These are phyloP conservation scores for Ceratotherium simum DNA, from an alignment of 2,113 vertebrate genomes.

Conservation along the genomic window DNA sequence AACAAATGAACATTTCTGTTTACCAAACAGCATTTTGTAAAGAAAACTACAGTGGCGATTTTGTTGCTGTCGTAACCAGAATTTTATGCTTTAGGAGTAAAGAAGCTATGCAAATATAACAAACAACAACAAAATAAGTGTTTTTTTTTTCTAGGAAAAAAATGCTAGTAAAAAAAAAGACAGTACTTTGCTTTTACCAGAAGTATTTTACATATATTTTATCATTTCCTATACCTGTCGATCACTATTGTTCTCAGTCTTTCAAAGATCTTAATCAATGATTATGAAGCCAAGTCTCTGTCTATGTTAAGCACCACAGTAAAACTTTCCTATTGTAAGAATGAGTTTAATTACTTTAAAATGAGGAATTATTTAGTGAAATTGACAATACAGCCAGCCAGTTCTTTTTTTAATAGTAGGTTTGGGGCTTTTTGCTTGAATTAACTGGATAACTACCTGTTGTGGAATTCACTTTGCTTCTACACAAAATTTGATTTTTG, in stretches of 20 bases:
- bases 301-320: background rate
- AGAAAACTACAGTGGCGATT: constrained; percentile 1
- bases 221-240: background rate
- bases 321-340: background rate
- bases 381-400: background rate
- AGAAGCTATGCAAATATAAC: background rate
- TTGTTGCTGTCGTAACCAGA: constrained; percentile 26
- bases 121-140: background rate
- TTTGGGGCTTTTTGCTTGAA: constrained; percentile 40
- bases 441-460: background rate
- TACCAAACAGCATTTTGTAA: constrained; percentile 46
- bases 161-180: background rate
- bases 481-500: constrained; percentile 17
- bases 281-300: background rate
- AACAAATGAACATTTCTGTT: constrained; percentile 60
- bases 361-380: constrained; percentile 34
- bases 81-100: constrained; percentile 47
- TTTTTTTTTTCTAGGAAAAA: background rate
- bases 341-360: constrained; percentile 43
- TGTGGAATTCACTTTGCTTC: constrained; percentile 1
- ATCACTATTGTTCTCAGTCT: background rate
- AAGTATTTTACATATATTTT: background rate
- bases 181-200: background rate
- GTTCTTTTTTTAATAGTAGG: constrained; percentile 38
- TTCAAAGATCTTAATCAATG: constrained; percentile 13